Base-by-base conservation (phyloP, 2,113 vertebrate genomes). In the Corydoras sp. region DNA sequence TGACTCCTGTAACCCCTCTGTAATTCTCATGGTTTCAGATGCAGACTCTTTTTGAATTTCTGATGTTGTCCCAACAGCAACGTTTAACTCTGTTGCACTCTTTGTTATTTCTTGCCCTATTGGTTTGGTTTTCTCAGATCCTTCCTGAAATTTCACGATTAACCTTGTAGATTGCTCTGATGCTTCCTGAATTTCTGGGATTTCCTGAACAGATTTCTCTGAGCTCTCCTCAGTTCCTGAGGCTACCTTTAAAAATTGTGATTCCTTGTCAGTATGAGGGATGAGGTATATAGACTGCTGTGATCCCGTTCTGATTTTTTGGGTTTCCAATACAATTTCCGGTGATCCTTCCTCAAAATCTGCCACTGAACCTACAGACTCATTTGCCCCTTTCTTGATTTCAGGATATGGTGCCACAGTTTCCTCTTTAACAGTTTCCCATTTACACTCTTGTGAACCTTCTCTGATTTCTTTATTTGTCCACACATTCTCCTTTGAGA, bases 311-410 rank as follows among this genome's bases (percentile, higher is more conserved):
- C 11, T 61, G 5, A 61, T 31, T 3, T 61, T 24, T 60, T 15
- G 15, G 11, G 58, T 60, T 29, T 10, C 58, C 31, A 43, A 30
- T 64, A 62, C 54, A 9, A 8, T 24, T 43, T 56, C 11, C 51
- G 49, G 59, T 31, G 60, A 29, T 35, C 67, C 50, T 18, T 68
- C 65, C 10, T 50, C 50, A n/a, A 55, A 48, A 11, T 50, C 49
- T 50, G 49, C 49, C 7, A 11, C 11, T 11, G 11, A 7, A 7
- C 7, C 7, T 50, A 50, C 49, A 59, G 58, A 59, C 58, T 30
- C 18, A 9, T 58, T 13, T 7, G n/a, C n/a, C 49, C 7, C 11
- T 50, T 50, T 50, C 49, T 9, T 7, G 7, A 50, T 11, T 51
- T 9, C 49, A 1, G 2, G 49, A 51, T 7, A 51, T 51, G 49